Evolutionary conservation across 2,888 invertebrate species (phyloP), one percentile per base, ranked within the genome.

Genomic region (Drosophila nr. fundita): DNA sequence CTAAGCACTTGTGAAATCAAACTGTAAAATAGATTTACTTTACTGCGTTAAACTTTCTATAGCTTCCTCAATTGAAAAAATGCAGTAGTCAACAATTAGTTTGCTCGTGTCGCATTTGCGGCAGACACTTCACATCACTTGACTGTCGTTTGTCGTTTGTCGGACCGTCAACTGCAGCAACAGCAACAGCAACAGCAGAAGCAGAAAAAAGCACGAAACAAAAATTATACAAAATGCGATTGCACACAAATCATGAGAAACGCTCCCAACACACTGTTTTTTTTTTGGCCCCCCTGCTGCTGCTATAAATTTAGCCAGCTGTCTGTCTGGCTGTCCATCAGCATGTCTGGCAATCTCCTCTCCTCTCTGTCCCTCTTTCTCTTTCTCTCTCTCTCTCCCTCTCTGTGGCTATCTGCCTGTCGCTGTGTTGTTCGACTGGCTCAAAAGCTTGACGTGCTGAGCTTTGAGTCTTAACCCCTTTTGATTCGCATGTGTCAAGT

Each of bases 401-500:
- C 38, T 38, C 42, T 3, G 7, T 18, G 15, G 10, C 5, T 27
- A 45, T 27, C 42, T 21, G 32, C 45, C 62, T 50, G 18, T 18
- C 18, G 32, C 36, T 52, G 40, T 45, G 54, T 45, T 48, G 64
- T 63, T 73, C 69, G 69, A 68, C 70, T 84, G 61, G 68, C 76
- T 74, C 42, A 57, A 68, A 68, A 60, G 80, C 73, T 71, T 67
- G 73, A 78, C 68, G 73, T 76, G 70, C 71, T 81, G 83, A 65
- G 76, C 74, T 73, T 80, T 77, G 65, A 67, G 68, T 78, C 54
- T 57, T 75, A 81, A 72, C 73, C 72, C 73, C 78, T 70, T 82
- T 83, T 82, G 89, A 89, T 90, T 89, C 89, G 82, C 89, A 89
- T 82, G 86, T 86, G 86, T 89, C 89, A 89, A 90, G 89, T 83